Evolutionary conservation across 2,888 invertebrate genomes (phyloP), one percentile per base, ranked within the genome.

Genomic region (Muschampia plurimacula): DNA sequence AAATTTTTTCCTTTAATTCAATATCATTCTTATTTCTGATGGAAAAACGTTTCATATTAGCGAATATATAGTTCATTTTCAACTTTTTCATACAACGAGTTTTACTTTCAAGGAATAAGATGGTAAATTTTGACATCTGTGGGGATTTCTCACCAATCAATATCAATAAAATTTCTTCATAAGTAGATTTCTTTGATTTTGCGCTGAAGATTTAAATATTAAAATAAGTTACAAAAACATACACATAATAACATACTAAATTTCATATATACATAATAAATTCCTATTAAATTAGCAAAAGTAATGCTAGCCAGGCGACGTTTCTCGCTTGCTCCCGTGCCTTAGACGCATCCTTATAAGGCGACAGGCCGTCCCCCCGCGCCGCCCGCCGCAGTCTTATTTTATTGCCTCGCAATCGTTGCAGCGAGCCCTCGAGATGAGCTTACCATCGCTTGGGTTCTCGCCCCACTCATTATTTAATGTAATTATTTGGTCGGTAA

Each of bases 391-490:
- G 73, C 82, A 84, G 83, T 85, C 89, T 89, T 88, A 89, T 90
- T 90, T 90, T 90, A 90, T 89, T 83, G 87, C 88, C 84, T 84
- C 85, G 84, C 86, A 84, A 84, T 87, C 83, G 84, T 80, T 82
- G 86, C 82, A 85, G 86, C 83, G 83, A 88, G 88, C 90, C 89
- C 90, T 89, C 89, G 84, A 91, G 91, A 90, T 91, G 92, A 89
- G 89, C 83, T 87, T 86, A 86, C 88, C 87, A 83, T 85, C 85
- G 85, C 81, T 83, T 82, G 84, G 81, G 79, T 86, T 89, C 89
- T 89, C 88, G 87, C 86, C 87, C 87, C 87, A 86, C 89, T 91
- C 89, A 91, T 91, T 93, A 91, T 90, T 92, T 90, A 86, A 90
- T 89, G 89, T 92, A 92, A 93, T 93, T 92, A 92, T 92, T 92